phyloP scores from a whole-genome alignment of 2,113 vertebrate species.

The Gadus macrocephalus region DNA sequence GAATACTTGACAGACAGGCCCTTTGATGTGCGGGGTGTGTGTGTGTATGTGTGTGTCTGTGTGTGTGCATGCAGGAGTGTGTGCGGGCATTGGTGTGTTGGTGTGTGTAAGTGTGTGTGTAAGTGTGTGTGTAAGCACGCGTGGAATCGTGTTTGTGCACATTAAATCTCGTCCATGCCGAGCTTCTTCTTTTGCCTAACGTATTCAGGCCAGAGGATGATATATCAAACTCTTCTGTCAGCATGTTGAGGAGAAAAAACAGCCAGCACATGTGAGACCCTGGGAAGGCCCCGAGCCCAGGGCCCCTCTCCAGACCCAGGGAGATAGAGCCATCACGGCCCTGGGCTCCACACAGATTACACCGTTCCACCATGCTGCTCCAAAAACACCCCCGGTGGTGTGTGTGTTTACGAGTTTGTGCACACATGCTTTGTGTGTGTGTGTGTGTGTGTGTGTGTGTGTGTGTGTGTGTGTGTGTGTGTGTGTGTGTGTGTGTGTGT shows the following conservation, averaged over 20 bases:
- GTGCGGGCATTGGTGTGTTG: background rate
- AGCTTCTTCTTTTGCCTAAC: background rate
- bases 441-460: no score
- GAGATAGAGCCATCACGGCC: conserved; percentile 22
- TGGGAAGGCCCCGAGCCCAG: conserved; percentile 10
- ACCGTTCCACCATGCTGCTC: conserved; percentile 35
- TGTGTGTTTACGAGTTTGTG: no score
- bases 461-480: no score
- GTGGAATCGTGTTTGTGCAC: background rate
- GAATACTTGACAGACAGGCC: background rate
- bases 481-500: no score
- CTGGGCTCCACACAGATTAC: conserved; percentile 9
- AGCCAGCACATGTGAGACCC: conserved; percentile 4
- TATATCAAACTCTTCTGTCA: background rate
- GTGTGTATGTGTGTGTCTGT: background rate
- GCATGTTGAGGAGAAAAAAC: background rate
- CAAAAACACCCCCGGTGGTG: conserved; percentile 29
- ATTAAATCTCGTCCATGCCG: background rate
- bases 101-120: conserved; percentile 18
- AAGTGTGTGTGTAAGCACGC: background rate
- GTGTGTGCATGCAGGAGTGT: background rate
- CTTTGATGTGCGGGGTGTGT: background rate
- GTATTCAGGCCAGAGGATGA: background rate
- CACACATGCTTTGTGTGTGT: no score
- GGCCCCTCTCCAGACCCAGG: background rate